Conservation (phyloP, 2,113 vertebrate genomes). For the Nerophis lumbriciformis region DNA sequence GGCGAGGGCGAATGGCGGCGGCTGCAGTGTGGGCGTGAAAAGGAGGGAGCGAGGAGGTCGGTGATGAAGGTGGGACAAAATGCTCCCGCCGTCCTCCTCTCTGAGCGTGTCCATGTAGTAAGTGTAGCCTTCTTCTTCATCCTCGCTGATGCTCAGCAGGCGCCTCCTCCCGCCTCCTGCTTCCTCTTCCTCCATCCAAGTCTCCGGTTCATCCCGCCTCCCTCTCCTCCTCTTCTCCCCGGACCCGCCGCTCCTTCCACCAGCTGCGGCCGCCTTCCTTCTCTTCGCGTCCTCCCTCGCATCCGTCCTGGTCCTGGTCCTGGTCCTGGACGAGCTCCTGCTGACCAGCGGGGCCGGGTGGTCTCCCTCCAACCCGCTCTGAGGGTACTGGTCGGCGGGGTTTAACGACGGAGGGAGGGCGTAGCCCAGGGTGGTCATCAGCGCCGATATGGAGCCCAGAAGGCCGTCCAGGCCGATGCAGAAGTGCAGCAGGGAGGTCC, state of each 20-base stretch:
- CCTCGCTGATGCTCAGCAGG: slow-evolving; percentile 58
- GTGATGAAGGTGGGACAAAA: slow-evolving; percentile 33
- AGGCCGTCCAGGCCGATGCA: slow-evolving; percentile 89
- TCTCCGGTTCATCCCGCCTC: slow-evolving; percentile 51
- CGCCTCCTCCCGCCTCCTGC: slow-evolving; percentile 59
- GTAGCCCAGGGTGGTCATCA: slow-evolving; percentile 89
- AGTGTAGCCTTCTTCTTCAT: slow-evolving; percentile 37
- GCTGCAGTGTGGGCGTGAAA: slow-evolving; percentile 52
- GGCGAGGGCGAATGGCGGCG: slow-evolving; percentile 66
- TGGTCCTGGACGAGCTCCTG: slow-evolving; percentile 30
- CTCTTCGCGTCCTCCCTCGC: slow-evolving; percentile 12
- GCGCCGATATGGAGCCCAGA: slow-evolving; percentile 86
- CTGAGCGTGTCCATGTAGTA: slow-evolving; percentile 41
- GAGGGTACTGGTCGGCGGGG: slow-evolving; percentile 13
- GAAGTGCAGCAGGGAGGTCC: slow-evolving; percentile 86
- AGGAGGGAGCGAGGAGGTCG: slow-evolving; percentile 60
- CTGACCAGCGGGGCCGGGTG: slow-evolving; percentile 61
- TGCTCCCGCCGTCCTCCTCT: slow-evolving; percentile 27
- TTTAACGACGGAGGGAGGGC: slow-evolving; percentile 66
- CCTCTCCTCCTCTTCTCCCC: slow-evolving; percentile 56
- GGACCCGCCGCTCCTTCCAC: slow-evolving; percentile 25
- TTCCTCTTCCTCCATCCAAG: slow-evolving; percentile 16
- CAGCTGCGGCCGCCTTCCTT: neutral
- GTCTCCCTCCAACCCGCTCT: slow-evolving; percentile 14
- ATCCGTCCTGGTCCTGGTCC: slow-evolving; percentile 17